Conservation (phyloP, 2,888 invertebrate genomes). For the Xylota segnis region DNA sequence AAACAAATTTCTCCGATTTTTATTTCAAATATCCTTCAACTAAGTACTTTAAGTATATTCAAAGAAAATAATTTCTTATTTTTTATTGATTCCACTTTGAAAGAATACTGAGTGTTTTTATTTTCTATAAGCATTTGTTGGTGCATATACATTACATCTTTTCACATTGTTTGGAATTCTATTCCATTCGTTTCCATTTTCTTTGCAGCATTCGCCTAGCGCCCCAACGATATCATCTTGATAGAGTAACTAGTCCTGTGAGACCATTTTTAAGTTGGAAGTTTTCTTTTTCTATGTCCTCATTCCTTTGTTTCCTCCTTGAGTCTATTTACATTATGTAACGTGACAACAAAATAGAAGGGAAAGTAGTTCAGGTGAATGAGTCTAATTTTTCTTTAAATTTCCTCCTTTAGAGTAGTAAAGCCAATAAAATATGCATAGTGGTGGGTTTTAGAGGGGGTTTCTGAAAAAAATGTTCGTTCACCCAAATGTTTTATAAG, state of each 20-base stretch:
- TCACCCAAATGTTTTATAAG: too few relatives aligned
- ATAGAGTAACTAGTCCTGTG: slow-evolving; percentile 62
- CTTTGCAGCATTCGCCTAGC: slow-evolving; percentile 7
- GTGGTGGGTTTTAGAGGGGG: too few relatives aligned
- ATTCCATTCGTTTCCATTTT: slow-evolving; percentile 26
- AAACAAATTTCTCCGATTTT: too few relatives aligned
- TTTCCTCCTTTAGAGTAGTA: background rate
- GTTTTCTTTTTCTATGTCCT: background rate
- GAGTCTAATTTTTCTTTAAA: slow-evolving; percentile 8
- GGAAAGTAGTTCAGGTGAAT: slow-evolving; percentile 23
- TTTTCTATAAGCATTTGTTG: background rate
- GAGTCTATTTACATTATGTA: slow-evolving; percentile 67
- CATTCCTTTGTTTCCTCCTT: slow-evolving; percentile 21
- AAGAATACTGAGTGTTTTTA: too few relatives aligned
- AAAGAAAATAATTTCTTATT: too few relatives aligned
- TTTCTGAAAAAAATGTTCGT: too few relatives aligned
- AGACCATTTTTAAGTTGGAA: slow-evolving; percentile 56
- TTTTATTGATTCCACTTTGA: too few relatives aligned
- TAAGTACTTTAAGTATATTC: too few relatives aligned
- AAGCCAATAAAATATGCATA: background rate
- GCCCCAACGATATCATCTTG: slow-evolving; percentile 47
- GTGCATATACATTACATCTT: background rate
- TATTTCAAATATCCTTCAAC: too few relatives aligned
- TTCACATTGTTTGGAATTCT: background rate
- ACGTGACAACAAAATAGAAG: slow-evolving; percentile 22